Conservation (phyloP, 2,888 invertebrate genomes). For the Diogma glabrata region DNA sequence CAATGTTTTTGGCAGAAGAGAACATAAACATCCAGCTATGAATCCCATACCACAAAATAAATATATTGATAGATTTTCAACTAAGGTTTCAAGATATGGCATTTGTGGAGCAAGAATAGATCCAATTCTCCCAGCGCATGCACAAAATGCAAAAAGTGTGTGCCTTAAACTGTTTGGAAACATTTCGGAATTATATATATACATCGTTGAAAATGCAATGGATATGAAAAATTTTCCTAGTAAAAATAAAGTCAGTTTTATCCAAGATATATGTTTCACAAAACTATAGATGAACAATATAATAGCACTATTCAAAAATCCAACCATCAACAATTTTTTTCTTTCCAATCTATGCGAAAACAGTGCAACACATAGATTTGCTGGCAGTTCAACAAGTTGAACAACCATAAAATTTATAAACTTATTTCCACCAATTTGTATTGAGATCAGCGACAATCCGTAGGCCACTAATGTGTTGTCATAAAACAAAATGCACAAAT, state of each 20-base stretch:
- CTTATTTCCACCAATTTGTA: not conserved
- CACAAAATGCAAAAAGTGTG: not conserved
- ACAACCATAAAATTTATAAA: not conserved
- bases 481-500: no score
- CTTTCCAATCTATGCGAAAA: not conserved
- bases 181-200: not conserved
- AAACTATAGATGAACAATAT: not conserved
- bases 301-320: not conserved
- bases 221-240: not conserved
- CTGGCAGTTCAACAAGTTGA: not conserved
- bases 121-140: not conserved
- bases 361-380: not conserved
- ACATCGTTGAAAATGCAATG: not conserved
- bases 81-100: not conserved
- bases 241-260: not conserved
- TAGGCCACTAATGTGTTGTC: not conserved
- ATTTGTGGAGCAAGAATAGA: not conserved
- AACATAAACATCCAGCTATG: slow-evolving; percentile 31
- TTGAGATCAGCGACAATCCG: not conserved
- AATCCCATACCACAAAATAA: slow-evolving; percentile 31
- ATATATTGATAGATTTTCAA: not conserved
- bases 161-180: not conserved
- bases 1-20: slow-evolving; percentile 45
- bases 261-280: not conserved
- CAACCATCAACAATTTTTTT: not conserved